phyloP scores from a whole-genome alignment of 2,797 vertebrate genomes.

The Smutsia gigantea region DNA sequence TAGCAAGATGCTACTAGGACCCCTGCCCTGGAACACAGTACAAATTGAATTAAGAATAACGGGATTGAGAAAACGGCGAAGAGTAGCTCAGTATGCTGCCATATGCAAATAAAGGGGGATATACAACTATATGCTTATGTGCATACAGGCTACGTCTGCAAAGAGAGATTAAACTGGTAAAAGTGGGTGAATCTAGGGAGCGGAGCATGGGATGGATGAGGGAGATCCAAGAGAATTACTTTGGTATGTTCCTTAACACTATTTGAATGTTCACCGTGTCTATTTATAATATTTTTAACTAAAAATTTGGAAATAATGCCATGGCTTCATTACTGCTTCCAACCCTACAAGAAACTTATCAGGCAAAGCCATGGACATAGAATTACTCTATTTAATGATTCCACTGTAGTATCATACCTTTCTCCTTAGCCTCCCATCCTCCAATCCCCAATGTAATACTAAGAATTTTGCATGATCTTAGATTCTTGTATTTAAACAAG shows the following conservation, averaged over 20 bases:
- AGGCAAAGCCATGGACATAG: not conserved
- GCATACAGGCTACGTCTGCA: not conserved
- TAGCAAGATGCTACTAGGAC: not conserved
- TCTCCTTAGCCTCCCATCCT: not conserved
- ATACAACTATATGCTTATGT: not conserved
- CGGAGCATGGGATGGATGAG: not conserved
- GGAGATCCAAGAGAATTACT: not conserved
- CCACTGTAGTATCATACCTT: not conserved
- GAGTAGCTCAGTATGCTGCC: not conserved
- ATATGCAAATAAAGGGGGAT: not conserved
- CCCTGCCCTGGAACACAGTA: not conserved
- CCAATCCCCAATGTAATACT: not conserved
- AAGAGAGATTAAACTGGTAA: not conserved
- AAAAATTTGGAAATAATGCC: not conserved
- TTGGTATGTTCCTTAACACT: not conserved
- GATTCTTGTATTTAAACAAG: not conserved
- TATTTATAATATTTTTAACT: not conserved
- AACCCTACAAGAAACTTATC: not conserved
- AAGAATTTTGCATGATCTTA: not conserved
- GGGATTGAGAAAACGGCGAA: not conserved
- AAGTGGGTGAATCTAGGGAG: not conserved
- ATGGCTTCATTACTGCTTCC: not conserved
- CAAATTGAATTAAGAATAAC: constrained; percentile 4
- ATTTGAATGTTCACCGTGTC: not conserved
- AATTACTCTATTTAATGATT: not conserved